Percentiles rank a stretch among this genome's conserved stretches.
Conservation (phyloP, 1,140 invertebrate genomes). For the Anoplophora glabripennis region DNA sequence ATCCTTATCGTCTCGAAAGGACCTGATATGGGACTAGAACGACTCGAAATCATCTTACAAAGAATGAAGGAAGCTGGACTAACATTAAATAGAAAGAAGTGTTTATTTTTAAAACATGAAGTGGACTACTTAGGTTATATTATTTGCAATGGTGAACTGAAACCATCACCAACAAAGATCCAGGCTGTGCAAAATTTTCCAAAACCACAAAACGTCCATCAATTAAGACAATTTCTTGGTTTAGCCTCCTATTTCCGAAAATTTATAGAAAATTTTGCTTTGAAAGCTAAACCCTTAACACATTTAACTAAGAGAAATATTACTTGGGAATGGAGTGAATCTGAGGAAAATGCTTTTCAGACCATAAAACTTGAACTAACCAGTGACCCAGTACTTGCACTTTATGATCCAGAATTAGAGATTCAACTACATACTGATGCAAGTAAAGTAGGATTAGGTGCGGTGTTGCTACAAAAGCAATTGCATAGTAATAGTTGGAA, state of each 20-base stretch:
- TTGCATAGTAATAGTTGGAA: background rate
- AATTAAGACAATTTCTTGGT: no score
- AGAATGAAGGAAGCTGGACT: conserved; percentile 8
- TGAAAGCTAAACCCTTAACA: conserved; percentile 25
- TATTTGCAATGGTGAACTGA: conserved; percentile 23
- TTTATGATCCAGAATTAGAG: no score
- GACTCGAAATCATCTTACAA: conserved; percentile 16
- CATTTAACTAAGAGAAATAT: conserved; percentile 18
- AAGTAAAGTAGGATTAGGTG: background rate
- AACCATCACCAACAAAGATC: no score
- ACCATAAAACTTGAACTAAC: no score
- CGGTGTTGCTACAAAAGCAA: background rate
- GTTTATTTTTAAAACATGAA: conserved; percentile 19
- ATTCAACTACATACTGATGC: background rate
- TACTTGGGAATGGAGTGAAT: no score
- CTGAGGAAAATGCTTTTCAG: no score
- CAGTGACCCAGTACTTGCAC: no score
- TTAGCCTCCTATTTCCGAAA: conserved; percentile 37
- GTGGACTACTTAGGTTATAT: conserved; percentile 21
- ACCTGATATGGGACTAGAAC: conserved; percentile 9
- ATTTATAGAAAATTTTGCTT: conserved; percentile 31
- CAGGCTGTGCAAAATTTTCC: no score
- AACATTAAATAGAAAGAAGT: conserved; percentile 19
- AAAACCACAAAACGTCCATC: no score
- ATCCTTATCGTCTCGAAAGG: conserved; percentile 17